Evolutionary conservation across 2,113 vertebrate genomes (phyloP), one percentile per base, ranked within the genome.

Genomic region (Equus przewalskii): DNA sequence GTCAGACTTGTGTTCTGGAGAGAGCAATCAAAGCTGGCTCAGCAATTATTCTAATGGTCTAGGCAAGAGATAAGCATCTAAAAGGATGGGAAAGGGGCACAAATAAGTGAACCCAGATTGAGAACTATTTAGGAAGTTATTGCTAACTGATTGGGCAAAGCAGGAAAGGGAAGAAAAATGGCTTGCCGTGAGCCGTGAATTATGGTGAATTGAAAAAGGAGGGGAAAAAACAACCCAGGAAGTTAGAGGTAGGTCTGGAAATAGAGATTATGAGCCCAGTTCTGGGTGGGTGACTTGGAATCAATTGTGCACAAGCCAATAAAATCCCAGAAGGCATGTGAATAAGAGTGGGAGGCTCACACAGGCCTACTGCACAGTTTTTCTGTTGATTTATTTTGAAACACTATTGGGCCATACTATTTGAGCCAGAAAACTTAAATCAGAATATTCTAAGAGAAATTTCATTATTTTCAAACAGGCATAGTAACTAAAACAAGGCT

Each of bases 181-280:
- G 30, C 84, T 96, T 62, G 70, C 51, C 30, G 58, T 49, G 87
- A 85, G 51, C 91, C 88, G 26, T 70, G 92, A 87, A 67, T 15
- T 49, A 41, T 51, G 41, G 67, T 19, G 84, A 91, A 87, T 1
- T 94, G 81, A 54, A 69, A 88, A 93, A 88, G 81, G 56, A 26
- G 56, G 58, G 62, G 13, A 22, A 14, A 14, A 54, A 60, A 85
- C 89, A 94, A 87, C 69, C 83, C 76, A 84, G 94, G 94, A 97
- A 97, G 91, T 83, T 28, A 84, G 95, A 91, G 46, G 93, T 85
- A 60, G 91, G 93, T 95, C 97, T 98, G 96, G 75, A 97, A 96
- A 80, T 41, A 86, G 90, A 97, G 96, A 98, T 92, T 96, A 80
- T 76, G 93, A 94, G 30, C 83, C 87, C 72, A 46, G 2, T 70